Conservation (phyloP, 2,888 invertebrate species). For the Leptinotarsa haldemani region DNA sequence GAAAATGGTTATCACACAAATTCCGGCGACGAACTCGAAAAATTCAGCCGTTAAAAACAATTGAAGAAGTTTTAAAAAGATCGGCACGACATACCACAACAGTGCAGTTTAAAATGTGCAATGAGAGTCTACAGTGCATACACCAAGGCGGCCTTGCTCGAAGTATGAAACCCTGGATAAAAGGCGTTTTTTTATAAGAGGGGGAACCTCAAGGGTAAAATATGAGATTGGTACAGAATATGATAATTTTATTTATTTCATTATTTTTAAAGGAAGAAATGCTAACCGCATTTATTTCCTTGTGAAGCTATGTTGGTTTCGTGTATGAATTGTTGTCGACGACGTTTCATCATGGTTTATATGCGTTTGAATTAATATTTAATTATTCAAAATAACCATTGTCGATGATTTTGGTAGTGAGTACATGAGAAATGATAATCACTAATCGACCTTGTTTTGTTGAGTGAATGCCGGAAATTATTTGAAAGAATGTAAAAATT, state of each 20-base stretch:
- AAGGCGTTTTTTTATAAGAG: constrained; percentile 62
- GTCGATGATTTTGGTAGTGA: constrained; percentile 11
- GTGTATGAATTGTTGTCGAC: constrained; percentile 23
- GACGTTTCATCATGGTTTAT: constrained; percentile 8
- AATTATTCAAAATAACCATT: not conserved
- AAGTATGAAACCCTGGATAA: constrained; percentile 62
- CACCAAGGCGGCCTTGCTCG: constrained; percentile 60
- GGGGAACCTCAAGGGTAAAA: constrained; percentile 63
- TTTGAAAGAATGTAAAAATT: too few relatives aligned
- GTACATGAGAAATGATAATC: not conserved
- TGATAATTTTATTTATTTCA: constrained; percentile 47
- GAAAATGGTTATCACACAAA: constrained; percentile 33
- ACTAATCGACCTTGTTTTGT: not conserved
- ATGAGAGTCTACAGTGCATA: constrained; percentile 57
- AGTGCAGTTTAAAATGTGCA: constrained; percentile 52
- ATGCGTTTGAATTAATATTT: constrained; percentile 15
- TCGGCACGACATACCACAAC: constrained; percentile 50
- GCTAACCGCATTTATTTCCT: constrained; percentile 40
- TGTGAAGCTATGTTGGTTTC: constrained; percentile 25
- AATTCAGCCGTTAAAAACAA: constrained; percentile 31
- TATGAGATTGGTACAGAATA: constrained; percentile 52
- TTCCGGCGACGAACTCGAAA: constrained; percentile 18
- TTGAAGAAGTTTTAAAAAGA: constrained; percentile 42
- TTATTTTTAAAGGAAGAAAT: constrained; percentile 46
- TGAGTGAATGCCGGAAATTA: too few relatives aligned